These are phyloP conservation scores for Bubo scandiacus DNA, from an alignment of 2,113 vertebrate genomes.

Conservation along the genomic window DNA sequence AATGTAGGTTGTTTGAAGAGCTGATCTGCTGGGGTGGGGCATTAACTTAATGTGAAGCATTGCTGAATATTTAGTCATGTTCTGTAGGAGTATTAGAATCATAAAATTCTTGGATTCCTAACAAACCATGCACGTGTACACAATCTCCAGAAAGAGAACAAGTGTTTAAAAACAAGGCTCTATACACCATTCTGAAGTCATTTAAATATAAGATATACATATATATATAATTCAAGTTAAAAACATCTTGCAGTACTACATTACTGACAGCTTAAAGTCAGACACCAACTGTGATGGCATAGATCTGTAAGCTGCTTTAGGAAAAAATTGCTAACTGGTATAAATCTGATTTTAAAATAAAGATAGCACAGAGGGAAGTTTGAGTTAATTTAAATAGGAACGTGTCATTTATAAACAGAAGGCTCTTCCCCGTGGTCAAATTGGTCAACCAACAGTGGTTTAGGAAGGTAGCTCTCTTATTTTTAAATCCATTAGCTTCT, in stretches of 20 bases:
- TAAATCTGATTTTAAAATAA: constrained; percentile 48
- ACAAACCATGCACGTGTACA: constrained; percentile 44
- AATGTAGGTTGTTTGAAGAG: constrained; percentile 67
- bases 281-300: constrained; percentile 49
- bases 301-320: constrained; percentile 41
- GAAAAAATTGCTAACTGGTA: constrained; percentile 27
- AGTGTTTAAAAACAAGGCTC: constrained; percentile 50
- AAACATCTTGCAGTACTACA: constrained; percentile 42
- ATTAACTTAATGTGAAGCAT: constrained; percentile 56
- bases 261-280: constrained; percentile 58
- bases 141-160: constrained; percentile 42
- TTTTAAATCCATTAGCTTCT: not conserved
- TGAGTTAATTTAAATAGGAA: constrained; percentile 7
- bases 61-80: constrained; percentile 69
- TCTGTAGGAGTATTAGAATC: constrained; percentile 59
- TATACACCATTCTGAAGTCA: constrained; percentile 9
- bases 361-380: not conserved
- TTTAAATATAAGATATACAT: constrained; percentile 35
- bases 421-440: not conserved
- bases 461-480: not conserved
- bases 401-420: not conserved
- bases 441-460: not conserved
- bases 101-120: constrained; percentile 61
- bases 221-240: constrained; percentile 36
- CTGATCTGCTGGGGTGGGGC: constrained; percentile 60